Evolutionary conservation across 2,888 invertebrate species (phyloP), one percentile per base, ranked within the genome.

Genomic region (Caenorhabditis sulstoni): DNA sequence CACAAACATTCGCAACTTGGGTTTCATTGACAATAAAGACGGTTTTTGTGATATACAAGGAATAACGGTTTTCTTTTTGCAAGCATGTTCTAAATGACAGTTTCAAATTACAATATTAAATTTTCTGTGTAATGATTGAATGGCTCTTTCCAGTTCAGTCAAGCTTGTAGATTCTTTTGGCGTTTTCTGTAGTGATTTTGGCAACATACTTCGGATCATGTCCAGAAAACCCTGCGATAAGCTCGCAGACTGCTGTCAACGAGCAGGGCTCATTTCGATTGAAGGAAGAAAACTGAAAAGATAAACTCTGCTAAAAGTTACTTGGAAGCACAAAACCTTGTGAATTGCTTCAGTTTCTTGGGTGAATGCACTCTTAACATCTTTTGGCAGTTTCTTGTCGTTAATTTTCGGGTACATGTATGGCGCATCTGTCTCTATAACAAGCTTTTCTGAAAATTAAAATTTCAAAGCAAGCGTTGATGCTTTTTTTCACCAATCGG

Each of bases 331-430:
- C 2, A 11, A 3, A 4, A 78, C 79, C 65, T 82, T 84, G 58
- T 85, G 86, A 22, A 83, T 16, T 14, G 52, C 16, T 50, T 81
- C 79, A 0, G 86, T 82, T 58, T 82, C 81, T 7, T 81, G 83
- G 1, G 85, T 81, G 12, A 90, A 77, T 80, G 94, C 94, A 90
- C 95, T 94, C 92, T 95, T 95, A 20, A 96, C 94, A 90, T 95
- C 94, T 87, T 94, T 92, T 52, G 96, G 95, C 89, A 97, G 92
- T 91, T 96, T 96, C 37, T 96, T 95, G 79, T 96, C 96, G 90
- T 96, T 93, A 81, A 89, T 75, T 95, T 91, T 97, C 95, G 2
- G 96, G 96, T 95, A 97, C 96, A 96, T 96, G 90, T 96, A 97
- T 1, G 97, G 96, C 0, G 96, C 94, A 91, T 97, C 96, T 0